A percentile compares a stretch with the other conserved stretches of the same genome.
phyloP scores from a whole-genome alignment of 2,797 vertebrate species.

The Arremon aurantiirostris region DNA sequence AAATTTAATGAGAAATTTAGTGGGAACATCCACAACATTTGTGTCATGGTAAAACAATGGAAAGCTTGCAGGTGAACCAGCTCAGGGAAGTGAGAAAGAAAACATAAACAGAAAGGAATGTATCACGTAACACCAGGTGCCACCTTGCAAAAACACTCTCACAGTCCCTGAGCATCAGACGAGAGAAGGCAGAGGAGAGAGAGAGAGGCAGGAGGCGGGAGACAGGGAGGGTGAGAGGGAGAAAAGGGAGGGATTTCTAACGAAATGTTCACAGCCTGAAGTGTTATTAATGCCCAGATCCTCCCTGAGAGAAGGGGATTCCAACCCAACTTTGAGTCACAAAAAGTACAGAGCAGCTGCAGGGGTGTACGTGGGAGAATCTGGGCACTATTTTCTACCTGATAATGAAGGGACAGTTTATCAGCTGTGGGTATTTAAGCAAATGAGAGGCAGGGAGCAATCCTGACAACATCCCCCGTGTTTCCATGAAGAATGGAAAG shows the following conservation, averaged over 20 bases:
- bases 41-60: not conserved
- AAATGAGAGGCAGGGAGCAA: not conserved
- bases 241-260: not conserved
- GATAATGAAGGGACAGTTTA: not conserved
- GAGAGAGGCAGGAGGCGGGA: not conserved
- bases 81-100: not conserved
- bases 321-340: not conserved
- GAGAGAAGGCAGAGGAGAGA: not conserved
- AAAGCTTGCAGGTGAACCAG: conserved; percentile 1
- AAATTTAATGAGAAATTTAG: not conserved
- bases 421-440: not conserved
- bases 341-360: not conserved
- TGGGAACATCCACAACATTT: not conserved
- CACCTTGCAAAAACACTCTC: not conserved
- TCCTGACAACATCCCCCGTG: not conserved
- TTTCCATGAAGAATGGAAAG: not conserved
- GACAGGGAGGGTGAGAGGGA: not conserved
- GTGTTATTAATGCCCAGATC: not conserved
- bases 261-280: not conserved
- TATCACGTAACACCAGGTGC: not conserved
- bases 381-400: not conserved
- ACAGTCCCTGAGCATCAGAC: not conserved
- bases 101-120: conserved; percentile 7
- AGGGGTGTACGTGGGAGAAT: not conserved
- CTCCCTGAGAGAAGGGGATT: not conserved